Evolutionary conservation across 1,140 invertebrate species (phyloP), one percentile per base, ranked within the genome.

Genomic region (Steinernema feltiae): DNA sequence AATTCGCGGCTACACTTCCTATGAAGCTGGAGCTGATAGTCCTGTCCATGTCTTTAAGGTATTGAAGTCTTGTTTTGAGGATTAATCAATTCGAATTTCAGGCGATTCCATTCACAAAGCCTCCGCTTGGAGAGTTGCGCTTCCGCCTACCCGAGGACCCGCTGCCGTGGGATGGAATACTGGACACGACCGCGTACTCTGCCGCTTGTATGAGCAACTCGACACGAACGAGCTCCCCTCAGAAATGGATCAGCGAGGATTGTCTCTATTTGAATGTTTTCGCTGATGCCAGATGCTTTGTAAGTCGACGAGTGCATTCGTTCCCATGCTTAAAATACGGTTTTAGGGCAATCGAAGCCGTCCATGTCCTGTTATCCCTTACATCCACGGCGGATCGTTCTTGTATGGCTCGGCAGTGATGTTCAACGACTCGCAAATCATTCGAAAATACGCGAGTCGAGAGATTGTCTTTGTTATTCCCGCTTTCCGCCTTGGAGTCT

Each of bases 121-220:
- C 95, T 84, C 95, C 95, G 0, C 72, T 95, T 30, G 94, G 93
- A 84, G 91, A 92, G 71, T 88, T 94, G 63, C 90, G 95, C 76
- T 98, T 97, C 88, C 91, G 92, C 73, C 93, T 94, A 87, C 94
- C 94, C 1, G 88, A 91, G 76, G 93, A 93, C 0, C 89, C 91
- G 1, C 92, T 94, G 80, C 90, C 89, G 69, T 97, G 94, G 94
- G 90, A 91, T 15, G 90, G 92, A 30, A 90, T 92, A 82, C 80
- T 83, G 24, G 83, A 89, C 76, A 91, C 93, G 0, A 95, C 92
- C 0, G 89, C 89, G 83, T 90, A 90, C 81, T 94, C 94, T 29
- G 24, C 83, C n/a, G 82, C 81, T 24, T 82, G 81, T 35, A 48
- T 78, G 18, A 75, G 76, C 29, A 82, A 84, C 69, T 81, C 81